phyloP scores from a whole-genome alignment of 2,113 vertebrate species.

The Plestiodon gilberti region DNA sequence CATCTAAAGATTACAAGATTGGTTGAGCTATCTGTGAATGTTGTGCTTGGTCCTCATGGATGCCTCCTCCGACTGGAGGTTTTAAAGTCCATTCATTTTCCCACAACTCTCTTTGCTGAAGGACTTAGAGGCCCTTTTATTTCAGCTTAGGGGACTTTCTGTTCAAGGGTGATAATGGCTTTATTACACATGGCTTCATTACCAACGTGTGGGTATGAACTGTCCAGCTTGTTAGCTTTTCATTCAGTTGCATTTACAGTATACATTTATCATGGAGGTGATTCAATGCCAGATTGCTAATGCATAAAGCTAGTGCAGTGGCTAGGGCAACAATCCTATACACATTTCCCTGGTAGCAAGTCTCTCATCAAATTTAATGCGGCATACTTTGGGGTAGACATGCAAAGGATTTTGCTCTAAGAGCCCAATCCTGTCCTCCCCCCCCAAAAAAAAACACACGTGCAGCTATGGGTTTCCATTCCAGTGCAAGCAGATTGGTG shows the following conservation, averaged over 20 bases:
- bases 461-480: too few species aligned
- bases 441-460: too few species aligned
- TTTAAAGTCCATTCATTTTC: not conserved
- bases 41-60: not conserved
- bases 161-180: not conserved
- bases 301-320: not conserved
- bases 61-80: not conserved
- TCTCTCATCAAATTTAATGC: too few species aligned
- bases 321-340: too few species aligned
- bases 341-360: too few species aligned
- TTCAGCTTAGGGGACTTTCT: not conserved
- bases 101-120: not conserved
- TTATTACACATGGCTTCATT: not conserved
- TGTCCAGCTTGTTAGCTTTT: not conserved
- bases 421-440: too few species aligned
- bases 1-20: slow-evolving; percentile 1
- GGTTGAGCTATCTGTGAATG: not conserved
- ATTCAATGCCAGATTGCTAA: not conserved
- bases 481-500: not conserved
- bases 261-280: not conserved
- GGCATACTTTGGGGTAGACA: too few species aligned
- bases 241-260: not conserved
- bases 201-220: not conserved
- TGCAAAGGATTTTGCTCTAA: too few species aligned
- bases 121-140: not conserved